These are phyloP conservation scores for Eupristina koningsbergeri DNA, from an alignment of 1,140 invertebrate species.

Conservation along the genomic window DNA sequence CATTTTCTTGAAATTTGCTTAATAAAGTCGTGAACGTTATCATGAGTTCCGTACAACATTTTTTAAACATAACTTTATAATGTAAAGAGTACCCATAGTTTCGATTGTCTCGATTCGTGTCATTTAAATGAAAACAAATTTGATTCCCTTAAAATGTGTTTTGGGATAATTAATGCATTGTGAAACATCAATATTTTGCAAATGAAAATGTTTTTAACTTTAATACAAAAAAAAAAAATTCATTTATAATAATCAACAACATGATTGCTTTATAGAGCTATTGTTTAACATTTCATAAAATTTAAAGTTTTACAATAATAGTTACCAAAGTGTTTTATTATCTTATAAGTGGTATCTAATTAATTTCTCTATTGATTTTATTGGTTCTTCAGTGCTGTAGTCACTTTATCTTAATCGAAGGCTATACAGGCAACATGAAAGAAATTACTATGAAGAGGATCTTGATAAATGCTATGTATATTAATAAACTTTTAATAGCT, in stretches of 20 bases:
- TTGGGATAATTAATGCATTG: too few species aligned
- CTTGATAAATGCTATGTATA: slow-evolving; percentile 38
- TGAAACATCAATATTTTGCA: too few species aligned
- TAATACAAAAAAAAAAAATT: too few species aligned
- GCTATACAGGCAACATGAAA: background rate
- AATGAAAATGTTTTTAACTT: too few species aligned
- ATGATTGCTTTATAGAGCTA: too few species aligned
- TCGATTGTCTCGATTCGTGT: too few species aligned
- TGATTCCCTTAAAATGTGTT: too few species aligned
- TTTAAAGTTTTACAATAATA: background rate
- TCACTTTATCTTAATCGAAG: slow-evolving; percentile 30
- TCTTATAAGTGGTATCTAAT: background rate
- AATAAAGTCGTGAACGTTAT: background rate
- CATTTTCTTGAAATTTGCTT: background rate
- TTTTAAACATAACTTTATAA: too few species aligned
- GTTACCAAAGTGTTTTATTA: background rate
- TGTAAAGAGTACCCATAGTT: too few species aligned
- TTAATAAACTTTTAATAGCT: background rate
- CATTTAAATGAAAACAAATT: too few species aligned
- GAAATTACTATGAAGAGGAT: slow-evolving; percentile 41
- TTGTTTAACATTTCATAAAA: background rate
- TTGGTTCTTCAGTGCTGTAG: background rate
- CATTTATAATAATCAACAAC: too few species aligned
- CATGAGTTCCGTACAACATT: background rate
- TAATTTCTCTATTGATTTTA: slow-evolving; percentile 4